Evolutionary conservation across 2,113 vertebrate genomes (phyloP), one percentile per base, ranked within the genome.

Genomic region (Enhydra lutris): DNA sequence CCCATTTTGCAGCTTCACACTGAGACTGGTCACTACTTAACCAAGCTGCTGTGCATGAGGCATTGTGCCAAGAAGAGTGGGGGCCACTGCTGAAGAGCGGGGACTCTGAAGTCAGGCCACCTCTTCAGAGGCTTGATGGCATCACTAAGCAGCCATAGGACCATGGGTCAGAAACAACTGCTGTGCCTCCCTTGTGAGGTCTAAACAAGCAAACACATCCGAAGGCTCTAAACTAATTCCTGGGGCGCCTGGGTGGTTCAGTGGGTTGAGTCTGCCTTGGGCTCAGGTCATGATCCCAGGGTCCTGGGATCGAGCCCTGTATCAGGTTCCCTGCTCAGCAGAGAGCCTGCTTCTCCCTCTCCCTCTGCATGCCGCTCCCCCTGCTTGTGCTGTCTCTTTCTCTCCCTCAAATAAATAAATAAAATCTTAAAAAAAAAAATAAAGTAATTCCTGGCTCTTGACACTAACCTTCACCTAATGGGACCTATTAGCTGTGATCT

Each of bases 81-180:
- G 9, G 26, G 8, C 55, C 34, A 4, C 52, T 3, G 50, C 29
- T 15, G 21, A 45, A 24, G 20, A 69, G 31, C 3, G 0, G 31
- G 52, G 31, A 21, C 57, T 31, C 39, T 12, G 67, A 65, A 50
- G 63, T 61, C 42, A 29, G 45, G 29, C 39, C 23, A 4, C 65
- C 55, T 1, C 34, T 29, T 21, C 15, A 9, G 61, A 61, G 18
- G n/a, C 79, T 47, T 23, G 55, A 26, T 39, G 67, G 12, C 13
- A 21, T 12, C 50, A 1, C 36, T 79, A 6, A 57, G 17, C 14
- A 26, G 31, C 8, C 1, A 14, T n/a, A 31, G 9, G 14, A 31
- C 26, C 6, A 0, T 3, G 50, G 67, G 47, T 7, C 26, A 83
- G 50, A 29, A 4, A 34, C 45, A 67, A 23, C 24, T 52, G 34